These are phyloP conservation scores for Chionomys nivalis DNA, from an alignment of 2,113 vertebrate species.

Conservation along the genomic window DNA sequence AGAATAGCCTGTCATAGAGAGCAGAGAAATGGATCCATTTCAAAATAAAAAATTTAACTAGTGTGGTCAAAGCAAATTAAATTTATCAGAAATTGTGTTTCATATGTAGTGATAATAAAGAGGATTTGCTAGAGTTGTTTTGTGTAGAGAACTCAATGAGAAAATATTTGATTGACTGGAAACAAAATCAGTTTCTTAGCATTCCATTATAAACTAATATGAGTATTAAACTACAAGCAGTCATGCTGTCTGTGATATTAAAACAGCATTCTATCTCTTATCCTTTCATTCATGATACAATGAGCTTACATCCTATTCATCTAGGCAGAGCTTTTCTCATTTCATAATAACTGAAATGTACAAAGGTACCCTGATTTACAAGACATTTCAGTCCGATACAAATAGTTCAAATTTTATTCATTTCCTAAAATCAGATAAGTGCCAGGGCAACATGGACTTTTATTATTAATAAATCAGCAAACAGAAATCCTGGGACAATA, in stretches of 20 bases:
- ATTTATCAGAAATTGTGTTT: background rate
- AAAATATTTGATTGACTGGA: conserved; percentile 27
- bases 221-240: conserved; percentile 28
- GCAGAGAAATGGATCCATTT: background rate
- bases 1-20: background rate
- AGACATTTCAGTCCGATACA: conserved; percentile 60
- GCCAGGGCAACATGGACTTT: conserved; percentile 45
- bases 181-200: conserved; percentile 40
- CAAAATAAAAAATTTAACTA: background rate
- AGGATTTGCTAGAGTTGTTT: background rate
- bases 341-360: conserved; percentile 33
- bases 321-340: conserved; percentile 55
- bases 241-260: conserved; percentile 17
- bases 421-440: conserved; percentile 68
- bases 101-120: conserved; percentile 7
- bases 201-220: background rate
- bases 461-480: conserved; percentile 38
- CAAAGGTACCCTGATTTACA: conserved; percentile 47
- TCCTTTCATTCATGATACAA: conserved; percentile 54
- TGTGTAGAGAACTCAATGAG: background rate
- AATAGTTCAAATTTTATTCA: conserved; percentile 52
- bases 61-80: background rate
- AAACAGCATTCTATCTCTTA: conserved; percentile 65
- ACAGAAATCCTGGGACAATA: conserved; percentile 31
- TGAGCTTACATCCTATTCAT: conserved; percentile 54